phyloP scores from a whole-genome alignment of 2,888 invertebrate species.

The Drosophila atripex region DNA sequence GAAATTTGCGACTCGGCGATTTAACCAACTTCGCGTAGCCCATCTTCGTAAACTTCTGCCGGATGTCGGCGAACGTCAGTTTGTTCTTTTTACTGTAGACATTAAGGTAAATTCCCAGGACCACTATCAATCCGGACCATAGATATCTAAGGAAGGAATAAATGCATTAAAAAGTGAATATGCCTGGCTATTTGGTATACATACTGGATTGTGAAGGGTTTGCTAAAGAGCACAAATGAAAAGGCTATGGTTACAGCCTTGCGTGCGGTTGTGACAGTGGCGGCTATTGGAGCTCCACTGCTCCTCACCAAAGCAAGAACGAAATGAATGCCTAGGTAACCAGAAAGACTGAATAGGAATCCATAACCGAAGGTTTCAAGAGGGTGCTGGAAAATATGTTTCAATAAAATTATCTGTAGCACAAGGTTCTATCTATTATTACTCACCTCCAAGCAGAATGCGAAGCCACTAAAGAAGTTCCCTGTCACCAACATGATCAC shows the following conservation, averaged over 20 bases:
- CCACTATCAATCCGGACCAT: constrained; percentile 95
- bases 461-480: constrained; percentile 89
- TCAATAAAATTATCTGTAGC: too few relatives aligned
- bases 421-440: not conserved
- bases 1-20: constrained; percentile 75
- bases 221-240: constrained; percentile 96
- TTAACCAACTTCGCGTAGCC: constrained; percentile 47
- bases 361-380: constrained; percentile 92
- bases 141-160: constrained; percentile 87
- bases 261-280: constrained; percentile 95
- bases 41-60: constrained; percentile 58
- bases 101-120: constrained; percentile 97
- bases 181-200: constrained; percentile 79
- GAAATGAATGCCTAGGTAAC: constrained; percentile 96
- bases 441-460: constrained; percentile 90
- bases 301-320: constrained; percentile 95
- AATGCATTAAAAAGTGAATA: not conserved
- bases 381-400: constrained; percentile 85
- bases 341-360: constrained; percentile 92
- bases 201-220: constrained; percentile 97
- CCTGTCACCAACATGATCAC: constrained; percentile 89
- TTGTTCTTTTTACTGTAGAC: constrained; percentile 91
- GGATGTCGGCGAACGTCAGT: constrained; percentile 77
- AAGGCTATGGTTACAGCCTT: constrained; percentile 96
- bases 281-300: constrained; percentile 96